Evolutionary conservation across 2,888 invertebrate genomes (phyloP).

Genomic region (Oscheius sp.): DNA sequence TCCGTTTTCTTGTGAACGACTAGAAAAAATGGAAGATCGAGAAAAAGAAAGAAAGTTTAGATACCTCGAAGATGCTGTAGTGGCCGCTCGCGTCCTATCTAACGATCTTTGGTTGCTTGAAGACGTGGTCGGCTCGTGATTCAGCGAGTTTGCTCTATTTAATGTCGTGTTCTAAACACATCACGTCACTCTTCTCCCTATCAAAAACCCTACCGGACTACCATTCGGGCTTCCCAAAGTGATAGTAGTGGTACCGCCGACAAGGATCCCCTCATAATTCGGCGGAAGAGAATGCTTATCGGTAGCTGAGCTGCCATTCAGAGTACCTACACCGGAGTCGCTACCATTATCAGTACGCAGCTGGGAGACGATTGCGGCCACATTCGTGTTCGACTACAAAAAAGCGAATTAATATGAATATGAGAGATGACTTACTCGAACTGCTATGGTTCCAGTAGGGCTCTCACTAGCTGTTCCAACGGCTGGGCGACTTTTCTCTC

Average conservation of each 20-base stretch:
- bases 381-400: constrained; percentile 14
- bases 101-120: constrained; percentile 8
- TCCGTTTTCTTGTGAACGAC: constrained; percentile 17
- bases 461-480: constrained; percentile 28
- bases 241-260: constrained; percentile 50
- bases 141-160: constrained; percentile 19
- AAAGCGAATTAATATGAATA: not conserved
- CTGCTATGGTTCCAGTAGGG: constrained; percentile 53
- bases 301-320: not conserved
- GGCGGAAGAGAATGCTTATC: not conserved
- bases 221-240: constrained; percentile 52
- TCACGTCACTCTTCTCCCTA: not conserved
- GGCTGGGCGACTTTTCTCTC: constrained; percentile 23
- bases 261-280: not conserved
- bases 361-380: not conserved
- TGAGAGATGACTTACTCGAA: constrained; percentile 38
- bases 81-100: constrained; percentile 27
- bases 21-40: not conserved
- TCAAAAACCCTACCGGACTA: constrained; percentile 40
- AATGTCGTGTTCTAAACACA: constrained; percentile 20
- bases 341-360: constrained; percentile 4
- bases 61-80: constrained; percentile 30
- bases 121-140: constrained; percentile 20
- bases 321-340: constrained; percentile 24
- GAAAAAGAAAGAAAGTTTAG: not conserved